Percentiles rank a stretch among this genome's conserved stretches.
phyloP scores from a whole-genome alignment of 2,888 invertebrate genomes.

The Drosophila robusta region DNA sequence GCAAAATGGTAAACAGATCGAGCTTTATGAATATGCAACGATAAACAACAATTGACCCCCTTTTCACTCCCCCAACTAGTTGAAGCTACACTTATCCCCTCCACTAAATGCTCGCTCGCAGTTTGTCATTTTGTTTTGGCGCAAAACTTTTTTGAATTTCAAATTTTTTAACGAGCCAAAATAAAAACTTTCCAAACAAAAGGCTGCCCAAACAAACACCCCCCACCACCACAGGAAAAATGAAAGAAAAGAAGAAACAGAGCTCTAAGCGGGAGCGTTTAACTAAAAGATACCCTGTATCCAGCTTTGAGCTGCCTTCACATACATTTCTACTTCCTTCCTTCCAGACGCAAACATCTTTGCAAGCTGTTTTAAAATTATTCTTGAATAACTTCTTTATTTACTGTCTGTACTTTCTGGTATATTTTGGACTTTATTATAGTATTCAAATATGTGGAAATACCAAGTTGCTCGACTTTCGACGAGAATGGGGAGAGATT shows the following conservation, averaged over 20 bases:
- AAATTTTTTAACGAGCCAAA: conserved; percentile 80
- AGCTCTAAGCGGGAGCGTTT: background rate
- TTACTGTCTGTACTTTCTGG: too few species aligned
- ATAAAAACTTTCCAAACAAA: conserved; percentile 81
- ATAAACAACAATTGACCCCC: conserved; percentile 62
- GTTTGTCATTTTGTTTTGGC: conserved; percentile 48
- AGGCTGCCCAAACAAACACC: conserved; percentile 44
- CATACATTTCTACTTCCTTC: too few species aligned
- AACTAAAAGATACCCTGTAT: conserved; percentile 6
- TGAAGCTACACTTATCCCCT: conserved; percentile 6
- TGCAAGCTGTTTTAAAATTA: too few species aligned
- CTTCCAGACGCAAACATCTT: too few species aligned
- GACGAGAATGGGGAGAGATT: too few species aligned
- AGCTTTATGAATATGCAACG: conserved; percentile 82
- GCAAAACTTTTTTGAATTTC: conserved; percentile 59
- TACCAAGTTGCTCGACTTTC: too few species aligned
- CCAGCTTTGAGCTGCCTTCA: too few species aligned
- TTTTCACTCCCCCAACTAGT: background rate
- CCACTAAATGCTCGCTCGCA: conserved; percentile 16
- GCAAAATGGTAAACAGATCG: conserved; percentile 73
- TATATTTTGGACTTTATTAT: too few species aligned
- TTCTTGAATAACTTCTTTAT: too few species aligned
- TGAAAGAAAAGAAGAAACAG: conserved; percentile 1
- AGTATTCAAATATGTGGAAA: too few species aligned
- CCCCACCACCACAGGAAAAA: too few species aligned